Evolutionary conservation across 2,113 vertebrate genomes (phyloP), one percentile per base, ranked within the genome.

Genomic region (Lophius piscatorius): DNA sequence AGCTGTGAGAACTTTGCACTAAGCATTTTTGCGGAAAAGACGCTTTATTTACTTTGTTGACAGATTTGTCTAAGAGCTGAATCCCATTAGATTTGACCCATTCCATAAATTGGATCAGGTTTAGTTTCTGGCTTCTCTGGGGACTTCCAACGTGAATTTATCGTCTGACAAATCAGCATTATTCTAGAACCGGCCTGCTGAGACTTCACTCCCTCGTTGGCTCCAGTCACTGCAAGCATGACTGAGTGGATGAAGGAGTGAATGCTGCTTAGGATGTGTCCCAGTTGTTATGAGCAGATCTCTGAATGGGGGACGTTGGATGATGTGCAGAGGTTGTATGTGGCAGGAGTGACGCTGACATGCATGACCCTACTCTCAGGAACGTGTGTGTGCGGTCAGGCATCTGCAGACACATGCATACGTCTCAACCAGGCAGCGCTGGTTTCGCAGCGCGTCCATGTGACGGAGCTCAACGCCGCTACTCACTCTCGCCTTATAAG

Each of bases 401-500:
- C 34, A 21, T 23, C 12, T 16, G 7, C 18, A 50, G 0, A 38
- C 56, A 57, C 23, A 46, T 38, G 5, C 35, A 63, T 51, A 29
- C 26, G 66, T 35, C 61, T 21, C 46, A 49, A 48, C 46, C 59
- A 49, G 58, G 47, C 41, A 23, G 47, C 31, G 50, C 42, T 38
- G 54, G 50, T 48, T 64, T 48, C 42, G n/a, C n/a, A 65, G 40
- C 51, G 12, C 16, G 63, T 71, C 81, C 71, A 77, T 34, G 41
- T 59, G 70, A 28, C 57, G 12, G 33, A 69, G 57, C 62, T 23
- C 44, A 10, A 11, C 20, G 20, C 58, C 22, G 17, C 50, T 72
- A 9, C 59, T 66, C 46, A 61, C 18, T 10, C 38, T 49, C 40
- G 23, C 86, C 81, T 74, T 83, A 83, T 81, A 81, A 71, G 81